Base-by-base conservation (phyloP, 2,113 vertebrate genomes). In the Bucco capensis region DNA sequence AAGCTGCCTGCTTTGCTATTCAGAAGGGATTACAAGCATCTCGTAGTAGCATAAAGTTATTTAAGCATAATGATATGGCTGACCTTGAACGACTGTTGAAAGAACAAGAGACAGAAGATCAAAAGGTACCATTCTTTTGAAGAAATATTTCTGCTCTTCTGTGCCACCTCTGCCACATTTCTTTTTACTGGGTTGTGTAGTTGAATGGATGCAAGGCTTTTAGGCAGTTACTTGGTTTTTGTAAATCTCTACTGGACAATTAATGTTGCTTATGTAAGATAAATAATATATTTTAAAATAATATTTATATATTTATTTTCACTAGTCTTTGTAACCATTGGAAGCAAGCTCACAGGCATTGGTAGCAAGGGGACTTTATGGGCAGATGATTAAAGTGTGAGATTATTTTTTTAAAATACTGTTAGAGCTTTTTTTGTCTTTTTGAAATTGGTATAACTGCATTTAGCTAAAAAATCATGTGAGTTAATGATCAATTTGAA, bases 1-100 rank as follows among this genome's bases (percentile, higher is more conserved):
- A 98, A 94, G 98, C 98, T 5, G 98, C 99, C 8, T 99, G 99
- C 93, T 99, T 99, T 93, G 98, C 99, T 84, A 99, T 99, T 97
- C 99, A 99, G 97, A 99, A 99, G 89, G 99, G 99, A 73, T 97
- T 99, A 60, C 99, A 99, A 77, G 99, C 99, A 16, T 99, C 99
- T 31, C 98, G 99, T 74, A 99, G 99, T 96, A 98, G 98, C 95
- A 98, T 99, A 96, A 99, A 99, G 91, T 98, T 98, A 93, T 99
- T 99, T 97, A 98, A 98, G 84, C 99, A 99, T 96, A 99, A 99
- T 62, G 98, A 99, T 96, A 98, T 99, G 98, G 97, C 98, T 66
- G 98, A 99, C 92, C 97, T 99, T 94, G 99, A 99, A 95, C 96
- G 96, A 85, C 96, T 99, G 31, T 96, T 99, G n/a, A 98, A 98